These are phyloP conservation scores for Trisateles emortualis DNA, from an alignment of 2,888 invertebrate genomes.

Conservation along the genomic window DNA sequence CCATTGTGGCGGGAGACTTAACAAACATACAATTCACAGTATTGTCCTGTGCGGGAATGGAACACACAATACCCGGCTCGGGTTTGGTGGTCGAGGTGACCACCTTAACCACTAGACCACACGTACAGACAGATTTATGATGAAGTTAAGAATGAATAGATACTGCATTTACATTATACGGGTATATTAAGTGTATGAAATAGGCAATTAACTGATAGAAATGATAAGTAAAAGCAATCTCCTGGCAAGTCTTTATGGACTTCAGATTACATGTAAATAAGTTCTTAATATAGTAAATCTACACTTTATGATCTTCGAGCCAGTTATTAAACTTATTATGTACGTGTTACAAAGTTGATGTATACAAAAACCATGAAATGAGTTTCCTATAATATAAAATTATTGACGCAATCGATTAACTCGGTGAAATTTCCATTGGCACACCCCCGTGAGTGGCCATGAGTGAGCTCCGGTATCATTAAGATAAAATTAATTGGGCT, in stretches of 20 bases:
- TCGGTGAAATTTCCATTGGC: constrained; percentile 60
- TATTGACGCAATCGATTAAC: constrained; percentile 70
- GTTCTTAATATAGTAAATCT: not conserved
- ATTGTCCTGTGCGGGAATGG: no score
- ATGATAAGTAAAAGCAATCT: constrained; percentile 31
- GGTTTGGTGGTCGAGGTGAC: no score
- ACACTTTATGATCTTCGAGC: not conserved
- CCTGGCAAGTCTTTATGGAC: constrained; percentile 6
- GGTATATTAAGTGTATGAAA: constrained; percentile 18
- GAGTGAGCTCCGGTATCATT: constrained; percentile 59
- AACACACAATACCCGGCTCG: no score
- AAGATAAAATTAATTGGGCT: constrained; percentile 80
- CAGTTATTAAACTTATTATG: constrained; percentile 8
- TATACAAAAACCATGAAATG: constrained; percentile 36
- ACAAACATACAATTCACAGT: no score
- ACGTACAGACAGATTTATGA: no score
- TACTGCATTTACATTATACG: not conserved
- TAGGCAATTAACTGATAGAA: constrained; percentile 40
- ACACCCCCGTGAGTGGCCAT: constrained; percentile 45
- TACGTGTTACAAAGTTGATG: constrained; percentile 12
- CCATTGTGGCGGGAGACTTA: no score
- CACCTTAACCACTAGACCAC: no score
- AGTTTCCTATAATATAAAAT: constrained; percentile 43
- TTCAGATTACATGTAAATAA: not conserved
- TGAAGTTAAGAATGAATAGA: not conserved